Conservation (phyloP, 2,888 invertebrate genomes). For the Bugulina stolonifera region DNA sequence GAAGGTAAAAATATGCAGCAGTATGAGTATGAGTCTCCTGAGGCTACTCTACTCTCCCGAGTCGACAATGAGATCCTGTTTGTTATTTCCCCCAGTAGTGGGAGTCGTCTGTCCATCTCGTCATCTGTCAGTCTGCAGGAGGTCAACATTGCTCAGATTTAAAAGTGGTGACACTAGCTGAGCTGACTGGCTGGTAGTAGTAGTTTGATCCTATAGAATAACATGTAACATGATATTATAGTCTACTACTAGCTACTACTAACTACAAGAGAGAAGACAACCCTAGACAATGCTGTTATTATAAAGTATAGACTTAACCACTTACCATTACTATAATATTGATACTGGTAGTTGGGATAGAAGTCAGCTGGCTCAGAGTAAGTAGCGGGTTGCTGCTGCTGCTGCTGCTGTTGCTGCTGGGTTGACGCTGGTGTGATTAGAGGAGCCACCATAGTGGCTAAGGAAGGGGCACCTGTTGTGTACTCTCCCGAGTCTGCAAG, state of each 20-base stretch:
- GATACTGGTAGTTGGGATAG: constrained; percentile 24
- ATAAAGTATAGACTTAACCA: too few species aligned
- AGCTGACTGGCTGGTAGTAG: constrained; percentile 17
- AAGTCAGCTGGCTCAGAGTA: background rate
- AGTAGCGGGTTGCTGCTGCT: too few species aligned
- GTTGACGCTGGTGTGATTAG: background rate
- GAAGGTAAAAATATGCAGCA: background rate
- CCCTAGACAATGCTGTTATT: too few species aligned
- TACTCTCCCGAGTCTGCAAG: background rate
- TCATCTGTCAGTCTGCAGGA: too few species aligned
- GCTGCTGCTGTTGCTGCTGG: too few species aligned
- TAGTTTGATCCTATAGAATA: background rate
- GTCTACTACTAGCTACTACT: too few species aligned
- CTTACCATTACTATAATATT: constrained; percentile 22
- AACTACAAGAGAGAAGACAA: too few species aligned
- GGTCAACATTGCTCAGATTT: constrained; percentile 20
- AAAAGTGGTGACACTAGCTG: constrained; percentile 1
- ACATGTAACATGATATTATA: background rate
- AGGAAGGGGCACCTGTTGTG: background rate
- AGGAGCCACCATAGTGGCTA: constrained; percentile 25
- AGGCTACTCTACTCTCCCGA: too few species aligned
- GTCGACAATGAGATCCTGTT: background rate
- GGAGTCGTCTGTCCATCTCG: background rate
- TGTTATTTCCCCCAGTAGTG: too few species aligned
- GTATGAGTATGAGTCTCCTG: too few species aligned